phyloP scores from a whole-genome alignment of 2,113 vertebrate genomes.

The rabbit (Oryctolagus cuniculus) region DNA sequence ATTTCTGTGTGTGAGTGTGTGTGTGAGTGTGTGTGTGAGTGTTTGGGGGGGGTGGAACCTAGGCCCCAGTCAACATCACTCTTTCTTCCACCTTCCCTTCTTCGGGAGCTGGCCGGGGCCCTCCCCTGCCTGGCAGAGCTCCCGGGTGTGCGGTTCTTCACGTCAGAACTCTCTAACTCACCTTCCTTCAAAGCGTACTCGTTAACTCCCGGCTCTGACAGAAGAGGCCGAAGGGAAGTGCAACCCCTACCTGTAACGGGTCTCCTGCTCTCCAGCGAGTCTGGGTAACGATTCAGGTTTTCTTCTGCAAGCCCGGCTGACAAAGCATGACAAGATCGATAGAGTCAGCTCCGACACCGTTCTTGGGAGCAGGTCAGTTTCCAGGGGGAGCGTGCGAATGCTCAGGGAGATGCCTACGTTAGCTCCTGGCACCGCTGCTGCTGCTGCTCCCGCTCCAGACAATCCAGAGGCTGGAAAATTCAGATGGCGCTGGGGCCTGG shows the following conservation, averaged over 20 bases:
- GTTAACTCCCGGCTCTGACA: not conserved
- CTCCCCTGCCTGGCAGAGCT: not conserved
- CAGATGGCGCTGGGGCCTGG: too few relatives aligned
- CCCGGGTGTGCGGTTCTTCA: not conserved
- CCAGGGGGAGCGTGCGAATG: not conserved
- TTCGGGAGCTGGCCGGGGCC: not conserved
- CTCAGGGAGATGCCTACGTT: not conserved
- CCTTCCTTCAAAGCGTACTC: not conserved
- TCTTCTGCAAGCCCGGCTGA: not conserved
- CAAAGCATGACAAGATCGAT: slow-evolving; percentile 19
- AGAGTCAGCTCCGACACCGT: not conserved
- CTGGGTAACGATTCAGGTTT: not conserved
- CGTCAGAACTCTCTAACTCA: not conserved
- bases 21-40: too few relatives aligned
- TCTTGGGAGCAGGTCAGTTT: not conserved
- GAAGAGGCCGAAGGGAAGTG: slow-evolving; percentile 16
- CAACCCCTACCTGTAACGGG: not conserved
- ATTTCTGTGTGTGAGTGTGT: too few relatives aligned
- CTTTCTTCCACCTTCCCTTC: not conserved
- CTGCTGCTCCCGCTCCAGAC: not conserved
- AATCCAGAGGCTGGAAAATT: not conserved
- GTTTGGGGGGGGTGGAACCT: too few relatives aligned
- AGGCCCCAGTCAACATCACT: too few relatives aligned
- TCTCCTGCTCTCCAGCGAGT: slow-evolving; percentile 8
- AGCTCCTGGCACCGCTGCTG: not conserved